Conservation (phyloP, 2,797 vertebrate species). For the Enteromius mattozi region DNA sequence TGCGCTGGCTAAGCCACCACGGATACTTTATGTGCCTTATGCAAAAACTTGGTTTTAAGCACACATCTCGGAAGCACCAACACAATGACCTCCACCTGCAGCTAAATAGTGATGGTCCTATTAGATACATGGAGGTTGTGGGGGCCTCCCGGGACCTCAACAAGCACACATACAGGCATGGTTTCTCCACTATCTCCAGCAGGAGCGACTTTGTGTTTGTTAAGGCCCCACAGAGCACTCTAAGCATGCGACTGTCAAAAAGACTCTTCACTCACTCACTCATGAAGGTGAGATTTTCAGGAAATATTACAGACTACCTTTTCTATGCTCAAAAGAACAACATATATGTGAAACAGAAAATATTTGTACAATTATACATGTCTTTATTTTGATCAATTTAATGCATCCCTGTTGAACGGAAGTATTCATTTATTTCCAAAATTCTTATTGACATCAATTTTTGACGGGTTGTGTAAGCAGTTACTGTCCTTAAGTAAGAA, state of each 20-base stretch:
- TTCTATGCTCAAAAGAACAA: background rate
- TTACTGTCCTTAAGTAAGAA: background rate
- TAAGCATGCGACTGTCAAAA: slow-evolving; percentile 55
- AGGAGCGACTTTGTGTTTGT: slow-evolving; percentile 79
- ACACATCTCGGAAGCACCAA: slow-evolving; percentile 73
- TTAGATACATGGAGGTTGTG: slow-evolving; percentile 85
- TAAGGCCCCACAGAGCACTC: slow-evolving; percentile 67
- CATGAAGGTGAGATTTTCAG: slow-evolving; percentile 55
- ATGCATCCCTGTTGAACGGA: background rate
- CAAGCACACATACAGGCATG: slow-evolving; percentile 76
- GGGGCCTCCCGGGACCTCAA: slow-evolving; percentile 73
- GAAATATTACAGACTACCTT: background rate
- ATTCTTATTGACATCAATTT: background rate
- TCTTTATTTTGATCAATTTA: background rate
- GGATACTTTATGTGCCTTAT: slow-evolving; percentile 60
- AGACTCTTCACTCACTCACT: slow-evolving; percentile 55
- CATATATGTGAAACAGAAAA: background rate
- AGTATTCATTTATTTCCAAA: background rate
- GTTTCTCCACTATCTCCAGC: slow-evolving; percentile 80
- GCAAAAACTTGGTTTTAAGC: slow-evolving; percentile 67
- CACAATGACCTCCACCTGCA: slow-evolving; percentile 77
- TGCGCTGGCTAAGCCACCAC: slow-evolving; percentile 73
- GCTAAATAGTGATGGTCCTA: slow-evolving; percentile 81
- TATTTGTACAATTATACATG: background rate
- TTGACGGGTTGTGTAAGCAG: background rate